Base-by-base conservation (phyloP, 2,797 vertebrate species). In the Aplochiton taeniatus region DNA sequence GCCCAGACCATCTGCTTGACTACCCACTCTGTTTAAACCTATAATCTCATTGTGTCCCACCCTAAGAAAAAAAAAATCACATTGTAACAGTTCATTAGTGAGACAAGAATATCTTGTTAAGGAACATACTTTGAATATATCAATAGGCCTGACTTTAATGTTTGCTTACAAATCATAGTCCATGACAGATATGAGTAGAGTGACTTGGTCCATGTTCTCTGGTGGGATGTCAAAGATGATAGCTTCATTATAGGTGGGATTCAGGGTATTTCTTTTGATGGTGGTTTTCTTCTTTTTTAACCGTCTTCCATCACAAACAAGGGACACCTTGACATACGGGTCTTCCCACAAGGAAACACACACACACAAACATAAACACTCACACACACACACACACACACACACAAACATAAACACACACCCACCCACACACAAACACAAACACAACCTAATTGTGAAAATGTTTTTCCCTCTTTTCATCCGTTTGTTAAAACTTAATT, bases 251-350 rank as follows among this genome's bases (percentile, higher is more conserved):
- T 95, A 95, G 68, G 90, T 86, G 4, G 94, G 94, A 70, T 95
- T 95, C 52, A 95, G 85, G 0, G 94, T 95, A 77, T 95, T 95
- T 79, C 93, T 94, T 89, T 95, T 95, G 53, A 93, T 95, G 73
- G 93, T 94, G 1, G 94, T 95, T 89, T 95, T 95, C 87, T 94
- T 95, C 88, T 95, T 95, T 79, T 95, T 95, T 75, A 95, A 87
- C 4, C 94, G 90, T 74, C 93, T 89, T 55, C 93, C 94, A 0
- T 95, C 94, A 74, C 93, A 95, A 11, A 95, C 91, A 75, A 95
- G 88, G 71, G 94, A 95, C 58, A 95, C 94, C 82, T 95, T 95
- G 83, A 95, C 94, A 12, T 95, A 95, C 0, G 94, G 94, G 88
- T 95, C 94, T 93, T 72, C 91, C 90, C 68, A 68, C 47, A 52